These are phyloP conservation scores for Blera fallax DNA, from an alignment of 2,888 invertebrate genomes.

Conservation along the genomic window DNA sequence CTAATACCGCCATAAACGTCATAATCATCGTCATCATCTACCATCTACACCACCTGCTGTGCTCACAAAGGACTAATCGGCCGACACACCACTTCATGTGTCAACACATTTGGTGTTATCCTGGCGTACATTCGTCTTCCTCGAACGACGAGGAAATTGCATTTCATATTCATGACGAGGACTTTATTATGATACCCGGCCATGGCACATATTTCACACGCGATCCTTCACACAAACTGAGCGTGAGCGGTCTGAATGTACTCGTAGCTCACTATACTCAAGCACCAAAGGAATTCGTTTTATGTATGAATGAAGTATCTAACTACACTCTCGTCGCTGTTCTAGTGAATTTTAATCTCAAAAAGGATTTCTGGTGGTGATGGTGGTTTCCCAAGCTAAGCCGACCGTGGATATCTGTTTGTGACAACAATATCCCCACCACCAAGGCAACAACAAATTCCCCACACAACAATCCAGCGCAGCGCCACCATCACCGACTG, in stretches of 20 bases:
- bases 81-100: constrained; percentile 67
- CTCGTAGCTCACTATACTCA: neutral
- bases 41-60: constrained; percentile 41
- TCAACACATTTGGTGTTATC: constrained; percentile 70
- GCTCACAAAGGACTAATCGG: constrained; percentile 68
- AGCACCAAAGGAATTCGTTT: neutral
- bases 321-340: constrained; percentile 34
- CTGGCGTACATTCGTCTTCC: constrained; percentile 62
- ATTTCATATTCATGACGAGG: constrained; percentile 72
- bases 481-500: constrained; percentile 11
- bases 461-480: neutral
- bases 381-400: constrained; percentile 55
- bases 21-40: constrained; percentile 55
- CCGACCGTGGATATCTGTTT: constrained; percentile 46
- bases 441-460: neutral
- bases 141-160: constrained; percentile 60
- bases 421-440: constrained; percentile 25
- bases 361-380: constrained; percentile 42
- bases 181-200: constrained; percentile 71
- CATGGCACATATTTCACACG: constrained; percentile 68
- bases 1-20: constrained; percentile 62
- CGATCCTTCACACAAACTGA: constrained; percentile 55
- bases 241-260: neutral
- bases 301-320: neutral
- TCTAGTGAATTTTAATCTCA: constrained; percentile 46